Evolutionary conservation across 2,113 vertebrate genomes (phyloP), one percentile per base, ranked within the genome.

Genomic region (Pelobates fuscus): DNA sequence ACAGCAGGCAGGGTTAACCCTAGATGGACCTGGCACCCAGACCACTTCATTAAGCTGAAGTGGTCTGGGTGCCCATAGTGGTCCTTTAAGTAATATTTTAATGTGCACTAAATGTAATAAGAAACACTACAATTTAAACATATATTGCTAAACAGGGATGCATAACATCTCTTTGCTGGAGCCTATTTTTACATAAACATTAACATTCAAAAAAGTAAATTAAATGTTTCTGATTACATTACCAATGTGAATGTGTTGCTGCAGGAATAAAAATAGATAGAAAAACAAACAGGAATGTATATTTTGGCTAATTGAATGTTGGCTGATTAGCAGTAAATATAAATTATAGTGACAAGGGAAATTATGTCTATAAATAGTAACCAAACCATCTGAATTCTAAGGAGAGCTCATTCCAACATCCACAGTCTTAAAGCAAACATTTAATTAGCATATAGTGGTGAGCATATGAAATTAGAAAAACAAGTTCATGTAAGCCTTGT

Each of bases 381-480:
- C 77, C 83, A 71, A 74, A 81, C 1, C 26, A 77, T 59, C 82
- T n/a, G n/a, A n/a, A n/a, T n/a, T n/a, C n/a, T n/a, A 82, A 82
- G 84, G 3, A 78, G 66, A 0, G 0, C 76, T 43, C 29, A 18
- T 32, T 5, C 60, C 58, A 30, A 20, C 70, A 37, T 32, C 70
- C 63, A 0, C n/a, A 30, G 68, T 62, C n/a, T n/a, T n/a, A n/a
- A 70, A 25, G 79, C n/a, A 84, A 87, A 85, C 26, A 70, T 43
- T 67, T 80, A 82, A 27, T 68, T 17, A 20, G 72, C 67, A 32
- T 71, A 67, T 29, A 59, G 72, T 37, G 77, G 61, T 75, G 70
- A 78, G 70, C 18, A 20, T 77, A 59, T 62, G 52, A 75, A 54
- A 44, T 81, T 79, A 81, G 52, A 70, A 67, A 81, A 83, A 59